phyloP scores from a whole-genome alignment of 2,888 invertebrate genomes.

The Himalopsyche anomala region DNA sequence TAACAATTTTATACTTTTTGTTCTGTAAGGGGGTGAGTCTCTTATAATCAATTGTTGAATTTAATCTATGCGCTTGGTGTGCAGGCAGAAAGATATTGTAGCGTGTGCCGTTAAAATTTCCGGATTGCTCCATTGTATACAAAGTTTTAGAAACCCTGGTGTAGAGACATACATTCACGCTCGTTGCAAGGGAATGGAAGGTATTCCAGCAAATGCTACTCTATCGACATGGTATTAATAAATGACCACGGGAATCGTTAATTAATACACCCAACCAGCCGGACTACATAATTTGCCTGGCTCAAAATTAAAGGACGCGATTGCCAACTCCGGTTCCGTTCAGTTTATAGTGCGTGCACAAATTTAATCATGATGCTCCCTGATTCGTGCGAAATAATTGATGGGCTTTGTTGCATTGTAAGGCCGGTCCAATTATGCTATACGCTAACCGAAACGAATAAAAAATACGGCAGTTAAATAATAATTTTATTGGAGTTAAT shows the following conservation, averaged over 20 bases:
- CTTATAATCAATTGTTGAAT: no score
- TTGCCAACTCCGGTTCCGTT: not conserved
- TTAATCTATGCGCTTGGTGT: no score
- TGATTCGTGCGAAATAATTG: constrained; percentile 26
- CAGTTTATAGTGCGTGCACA: constrained; percentile 10
- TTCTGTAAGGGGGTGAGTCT: no score
- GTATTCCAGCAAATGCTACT: not conserved
- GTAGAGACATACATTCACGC: no score
- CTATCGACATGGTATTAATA: not conserved
- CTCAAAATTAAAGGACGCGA: constrained; percentile 23
- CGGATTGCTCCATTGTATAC: no score
- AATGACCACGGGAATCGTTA: constrained; percentile 13
- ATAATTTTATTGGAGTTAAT: no score
- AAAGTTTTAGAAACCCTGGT: no score
- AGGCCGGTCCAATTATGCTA: not conserved
- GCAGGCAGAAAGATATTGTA: no score
- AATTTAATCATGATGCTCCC: constrained; percentile 2
- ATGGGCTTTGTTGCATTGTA: not conserved
- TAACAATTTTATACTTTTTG: no score
- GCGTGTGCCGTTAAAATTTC: no score
- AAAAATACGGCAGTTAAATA: no score
- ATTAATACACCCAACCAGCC: constrained; percentile 23
- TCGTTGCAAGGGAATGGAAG: not conserved
- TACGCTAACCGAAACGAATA: no score
- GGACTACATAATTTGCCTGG: not conserved